Base-by-base conservation (phyloP, 2,113 vertebrate genomes). In the Ranitomeya variabilis region DNA sequence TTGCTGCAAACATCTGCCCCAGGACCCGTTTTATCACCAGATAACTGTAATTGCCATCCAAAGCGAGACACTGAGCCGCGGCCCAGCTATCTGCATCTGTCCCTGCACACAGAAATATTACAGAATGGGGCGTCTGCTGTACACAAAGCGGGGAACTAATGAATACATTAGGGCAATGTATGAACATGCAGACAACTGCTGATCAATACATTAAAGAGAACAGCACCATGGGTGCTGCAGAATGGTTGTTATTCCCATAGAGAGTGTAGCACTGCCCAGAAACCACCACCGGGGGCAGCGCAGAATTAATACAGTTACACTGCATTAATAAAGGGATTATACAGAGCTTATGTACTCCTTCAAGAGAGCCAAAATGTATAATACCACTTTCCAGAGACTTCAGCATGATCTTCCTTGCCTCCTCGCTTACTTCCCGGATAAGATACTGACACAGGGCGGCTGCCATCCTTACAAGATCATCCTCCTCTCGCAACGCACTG, bases 51-150 rank as follows among this genome's bases (percentile, higher is more conserved):
- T 90, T 83, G 18, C 94, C 94, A 31, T 95, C 93, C 89, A 95
- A 74, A 14, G 94, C 94, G 89, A 96, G 89, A 89, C 95, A 95
- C 86, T 96, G 95, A 60, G 95, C 94, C 15, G 95, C 95, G 87
- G 93, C 91, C 95, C 95, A 96, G 90, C 95, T 94, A 83, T 96
- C 93, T 21, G 89, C 91, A 26, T 84, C 91, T 55, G 92, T 92
- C 79, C 95, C 94, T 94, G 92, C 37, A 77, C 79, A 26, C 19
- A 84, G 7, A 16, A 84, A 14, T 52, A 74, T 52, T 21, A 2
- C 3, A 37, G 23, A 31, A 45, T 13, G 67, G 16, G 10, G 14
- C 26, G 8, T 64, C 62, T 45, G 37, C 37, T 45, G 37, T 45
- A 45, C 37, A 2, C 37, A 45, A 5, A 45, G 37, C 37, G 3